phyloP scores from a whole-genome alignment of 2,797 vertebrate genomes.

The Carduelis carduelis region DNA sequence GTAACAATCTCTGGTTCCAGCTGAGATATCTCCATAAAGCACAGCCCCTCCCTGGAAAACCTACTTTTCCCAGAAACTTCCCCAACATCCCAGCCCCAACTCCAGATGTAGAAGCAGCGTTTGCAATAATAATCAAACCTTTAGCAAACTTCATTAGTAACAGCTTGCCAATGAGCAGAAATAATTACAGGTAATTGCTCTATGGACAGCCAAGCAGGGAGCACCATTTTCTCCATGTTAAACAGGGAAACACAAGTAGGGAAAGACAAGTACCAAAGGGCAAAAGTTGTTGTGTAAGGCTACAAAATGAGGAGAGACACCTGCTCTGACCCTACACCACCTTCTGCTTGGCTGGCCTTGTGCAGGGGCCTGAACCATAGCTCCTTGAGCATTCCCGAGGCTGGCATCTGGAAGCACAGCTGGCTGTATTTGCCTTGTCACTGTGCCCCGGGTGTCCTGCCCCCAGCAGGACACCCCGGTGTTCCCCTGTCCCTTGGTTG shows the following conservation, averaged over 20 bases:
- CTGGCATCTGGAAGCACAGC: background rate
- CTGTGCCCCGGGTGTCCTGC: background rate
- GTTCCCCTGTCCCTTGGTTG: background rate
- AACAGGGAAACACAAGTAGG: background rate
- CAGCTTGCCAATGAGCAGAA: background rate
- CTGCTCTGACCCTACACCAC: rapidly evolving
- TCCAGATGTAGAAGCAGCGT: background rate
- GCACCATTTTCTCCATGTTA: background rate
- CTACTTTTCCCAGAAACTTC: background rate
- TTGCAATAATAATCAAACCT: background rate
- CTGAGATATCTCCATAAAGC: background rate
- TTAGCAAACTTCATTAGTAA: slow-evolving; percentile 26
- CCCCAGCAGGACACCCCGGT: rapidly evolving
- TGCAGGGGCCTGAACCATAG: too few species aligned
- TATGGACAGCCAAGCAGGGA: background rate
- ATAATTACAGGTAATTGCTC: slow-evolving; percentile 3
- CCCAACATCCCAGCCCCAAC: background rate
- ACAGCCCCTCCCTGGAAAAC: background rate
- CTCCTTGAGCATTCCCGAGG: rapidly evolving
- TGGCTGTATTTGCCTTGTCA: rapidly evolving
- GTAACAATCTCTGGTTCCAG: background rate
- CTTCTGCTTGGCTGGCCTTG: background rate
- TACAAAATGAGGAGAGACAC: background rate
- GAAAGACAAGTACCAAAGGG: background rate
- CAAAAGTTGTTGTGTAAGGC: background rate